Evolutionary conservation across 2,797 vertebrate genomes (phyloP).

Genomic region (Brachymystax lenok): DNA sequence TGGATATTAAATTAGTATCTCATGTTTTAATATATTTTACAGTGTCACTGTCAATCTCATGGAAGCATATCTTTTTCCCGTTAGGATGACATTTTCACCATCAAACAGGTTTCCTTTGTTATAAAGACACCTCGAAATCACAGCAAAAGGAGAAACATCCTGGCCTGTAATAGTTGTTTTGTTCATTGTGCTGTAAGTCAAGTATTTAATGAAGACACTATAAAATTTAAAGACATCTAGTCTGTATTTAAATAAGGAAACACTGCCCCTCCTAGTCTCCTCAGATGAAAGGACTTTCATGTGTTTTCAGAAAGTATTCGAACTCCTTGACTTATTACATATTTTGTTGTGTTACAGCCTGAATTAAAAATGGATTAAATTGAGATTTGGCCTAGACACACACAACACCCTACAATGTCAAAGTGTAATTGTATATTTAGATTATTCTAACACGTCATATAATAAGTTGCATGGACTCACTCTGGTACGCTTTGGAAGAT

Average conservation of each 20-base stretch:
- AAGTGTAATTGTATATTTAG: too few relatives aligned
- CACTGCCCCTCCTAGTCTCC: conserved; percentile 3
- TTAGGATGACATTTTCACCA: not conserved
- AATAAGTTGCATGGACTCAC: too few relatives aligned
- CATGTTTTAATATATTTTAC: not conserved
- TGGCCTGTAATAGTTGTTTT: not conserved
- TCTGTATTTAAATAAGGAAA: not conserved
- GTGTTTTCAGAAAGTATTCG: conserved; percentile 23
- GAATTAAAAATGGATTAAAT: too few relatives aligned
- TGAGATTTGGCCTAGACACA: too few relatives aligned
- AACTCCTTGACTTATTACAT: conserved; percentile 21
- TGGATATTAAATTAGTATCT: not conserved
- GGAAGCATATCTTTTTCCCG: too few relatives aligned
- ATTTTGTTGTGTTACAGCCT: not conserved
- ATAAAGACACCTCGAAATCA: not conserved
- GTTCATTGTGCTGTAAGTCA: not conserved
- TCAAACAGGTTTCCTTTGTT: not conserved
- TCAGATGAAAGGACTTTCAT: not conserved
- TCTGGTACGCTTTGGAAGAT: too few relatives aligned
- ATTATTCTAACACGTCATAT: too few relatives aligned
- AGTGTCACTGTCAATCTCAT: not conserved
- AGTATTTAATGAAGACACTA: conserved; percentile 27
- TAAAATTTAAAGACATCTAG: conserved; percentile 40
- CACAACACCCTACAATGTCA: too few relatives aligned
- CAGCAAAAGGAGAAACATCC: not conserved